A percentile compares a stretch with the other conserved stretches of the same genome.
Evolutionary conservation across 2,888 invertebrate species (phyloP).

Genomic region (Sphaerophoria rueppellii): DNA sequence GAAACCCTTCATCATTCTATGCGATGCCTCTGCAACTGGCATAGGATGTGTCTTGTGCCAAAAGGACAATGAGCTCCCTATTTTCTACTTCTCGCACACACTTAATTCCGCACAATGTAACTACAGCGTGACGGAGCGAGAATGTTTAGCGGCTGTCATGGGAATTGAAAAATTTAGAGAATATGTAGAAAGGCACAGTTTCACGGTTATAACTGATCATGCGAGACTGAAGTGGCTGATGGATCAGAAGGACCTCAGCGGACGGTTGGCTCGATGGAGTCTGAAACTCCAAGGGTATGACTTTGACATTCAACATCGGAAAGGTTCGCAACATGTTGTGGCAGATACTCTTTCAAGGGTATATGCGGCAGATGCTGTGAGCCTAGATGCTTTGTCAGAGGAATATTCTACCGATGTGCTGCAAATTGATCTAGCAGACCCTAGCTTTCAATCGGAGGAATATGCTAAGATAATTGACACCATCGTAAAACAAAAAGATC

Average conservation of each 20-base stretch:
- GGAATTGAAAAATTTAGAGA: not conserved
- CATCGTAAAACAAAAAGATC: not conserved
- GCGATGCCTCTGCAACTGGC: not conserved
- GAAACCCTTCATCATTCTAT: not conserved
- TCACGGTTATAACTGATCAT: no score
- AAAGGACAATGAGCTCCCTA: not conserved
- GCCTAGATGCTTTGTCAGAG: no score
- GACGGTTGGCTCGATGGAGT: not conserved
- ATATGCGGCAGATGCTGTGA: not conserved
- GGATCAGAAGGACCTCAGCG: no score
- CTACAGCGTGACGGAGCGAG: not conserved
- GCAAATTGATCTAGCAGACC: not conserved
- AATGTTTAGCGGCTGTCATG: not conserved
- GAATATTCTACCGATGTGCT: not conserved
- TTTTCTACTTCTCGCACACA: not conserved
- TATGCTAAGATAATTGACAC: not conserved
- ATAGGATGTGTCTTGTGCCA: slow-evolving; percentile 12
- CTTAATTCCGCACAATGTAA: not conserved
- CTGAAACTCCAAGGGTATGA: not conserved
- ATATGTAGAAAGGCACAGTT: not conserved
- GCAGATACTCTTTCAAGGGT: not conserved
- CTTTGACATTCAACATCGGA: not conserved
- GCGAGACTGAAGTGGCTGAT: not conserved
- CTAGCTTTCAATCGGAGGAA: slow-evolving; percentile 1
- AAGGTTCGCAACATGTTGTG: not conserved